Evolutionary conservation across 2,888 invertebrate species (phyloP).

Genomic region (Epinotia ramella): DNA sequence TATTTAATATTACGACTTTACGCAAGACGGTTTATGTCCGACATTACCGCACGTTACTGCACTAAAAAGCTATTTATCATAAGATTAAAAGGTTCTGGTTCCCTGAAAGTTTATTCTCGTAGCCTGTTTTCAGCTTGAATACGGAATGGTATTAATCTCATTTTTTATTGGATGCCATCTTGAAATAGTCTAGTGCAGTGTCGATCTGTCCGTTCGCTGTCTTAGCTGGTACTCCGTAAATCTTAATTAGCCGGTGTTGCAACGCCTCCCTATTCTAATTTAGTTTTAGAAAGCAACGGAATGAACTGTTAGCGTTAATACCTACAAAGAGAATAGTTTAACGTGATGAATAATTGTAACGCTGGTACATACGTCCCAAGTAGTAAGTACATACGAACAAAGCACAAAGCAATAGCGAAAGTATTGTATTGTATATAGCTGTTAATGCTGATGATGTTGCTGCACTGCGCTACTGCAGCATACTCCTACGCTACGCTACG

Average conservation of each 20-base stretch:
- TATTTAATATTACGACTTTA: conserved; percentile 16
- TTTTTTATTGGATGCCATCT: conserved; percentile 38
- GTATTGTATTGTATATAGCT: neutral
- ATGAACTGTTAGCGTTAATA: conserved; percentile 12
- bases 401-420: neutral
- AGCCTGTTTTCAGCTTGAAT: conserved; percentile 29
- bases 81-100: conserved; percentile 20
- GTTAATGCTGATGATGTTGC: too few species aligned
- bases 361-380: neutral
- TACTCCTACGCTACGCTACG: neutral
- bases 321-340: conserved; percentile 2
- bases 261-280: conserved; percentile 45
- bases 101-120: conserved; percentile 24
- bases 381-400: neutral
- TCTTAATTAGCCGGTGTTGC: conserved; percentile 43
- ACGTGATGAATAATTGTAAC: conserved; percentile 5
- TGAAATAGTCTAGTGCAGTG: conserved; percentile 42
- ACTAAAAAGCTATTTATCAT: conserved; percentile 21
- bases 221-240: conserved; percentile 31
- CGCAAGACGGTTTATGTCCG: conserved; percentile 14
- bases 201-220: conserved; percentile 38
- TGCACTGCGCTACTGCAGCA: neutral
- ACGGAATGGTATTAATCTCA: conserved; percentile 28
- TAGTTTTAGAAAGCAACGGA: conserved; percentile 19
- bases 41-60: conserved; percentile 11